Percentiles rank a stretch among this genome's conserved stretches.
These are phyloP conservation scores for Calliopsis andreniformis DNA, from an alignment of 1,140 invertebrate genomes.

Conservation along the genomic window DNA sequence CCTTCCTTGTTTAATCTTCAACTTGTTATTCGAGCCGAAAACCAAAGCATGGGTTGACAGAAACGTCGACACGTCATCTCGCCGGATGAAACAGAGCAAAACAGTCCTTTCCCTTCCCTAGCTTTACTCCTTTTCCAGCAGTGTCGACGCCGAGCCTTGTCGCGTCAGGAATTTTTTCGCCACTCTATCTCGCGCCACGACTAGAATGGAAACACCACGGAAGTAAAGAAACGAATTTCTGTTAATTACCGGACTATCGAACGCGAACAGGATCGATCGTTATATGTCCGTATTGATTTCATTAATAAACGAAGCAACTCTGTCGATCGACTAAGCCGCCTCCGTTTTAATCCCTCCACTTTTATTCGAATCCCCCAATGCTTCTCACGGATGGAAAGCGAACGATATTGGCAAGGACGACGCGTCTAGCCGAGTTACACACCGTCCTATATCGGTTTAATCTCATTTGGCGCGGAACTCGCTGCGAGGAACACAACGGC, in stretches of 20 bases:
- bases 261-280: slow-evolving; percentile 41
- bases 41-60: background rate
- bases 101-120: background rate
- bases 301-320: slow-evolving; percentile 54
- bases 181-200: too few species aligned
- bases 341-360: slow-evolving; percentile 56
- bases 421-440: slow-evolving; percentile 53
- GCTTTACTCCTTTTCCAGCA: background rate
- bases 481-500: slow-evolving; percentile 37
- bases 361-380: slow-evolving; percentile 34
- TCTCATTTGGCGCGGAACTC: slow-evolving; percentile 47
- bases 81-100: background rate
- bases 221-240: background rate
- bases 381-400: background rate
- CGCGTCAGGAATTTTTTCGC: too few species aligned
- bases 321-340: slow-evolving; percentile 45
- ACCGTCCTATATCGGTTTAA: slow-evolving; percentile 44
- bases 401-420: slow-evolving; percentile 54
- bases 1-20: background rate
- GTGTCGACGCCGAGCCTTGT: too few species aligned
- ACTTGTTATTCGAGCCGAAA: background rate
- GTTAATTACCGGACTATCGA: background rate
- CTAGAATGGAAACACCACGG: too few species aligned
- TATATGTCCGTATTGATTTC: slow-evolving; percentile 54
- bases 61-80: background rate